These are phyloP conservation scores for Sceloporus tristichus DNA, from an alignment of 2,113 vertebrate genomes.

Conservation along the genomic window DNA sequence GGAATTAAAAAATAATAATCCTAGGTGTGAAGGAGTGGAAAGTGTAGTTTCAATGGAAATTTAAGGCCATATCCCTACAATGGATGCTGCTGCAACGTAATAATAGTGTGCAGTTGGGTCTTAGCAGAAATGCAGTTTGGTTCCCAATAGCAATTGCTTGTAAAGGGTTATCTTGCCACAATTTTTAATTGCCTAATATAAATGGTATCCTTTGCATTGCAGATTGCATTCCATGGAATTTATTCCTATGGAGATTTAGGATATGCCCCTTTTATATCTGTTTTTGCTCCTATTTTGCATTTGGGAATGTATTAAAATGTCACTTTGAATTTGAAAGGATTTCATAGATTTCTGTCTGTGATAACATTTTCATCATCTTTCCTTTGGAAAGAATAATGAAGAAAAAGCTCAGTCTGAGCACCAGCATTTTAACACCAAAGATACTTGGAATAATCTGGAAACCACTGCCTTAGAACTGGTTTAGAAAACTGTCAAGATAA, in stretches of 20 bases:
- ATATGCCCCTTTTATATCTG: not conserved
- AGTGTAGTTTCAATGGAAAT: not conserved
- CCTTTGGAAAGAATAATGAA: not conserved
- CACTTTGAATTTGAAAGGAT: not conserved
- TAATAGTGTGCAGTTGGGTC: not conserved
- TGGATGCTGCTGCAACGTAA: not conserved
- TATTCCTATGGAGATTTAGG: not conserved
- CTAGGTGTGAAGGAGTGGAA: not conserved
- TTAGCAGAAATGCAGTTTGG: not conserved
- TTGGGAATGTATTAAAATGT: not conserved
- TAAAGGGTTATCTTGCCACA: not conserved
- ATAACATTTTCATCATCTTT: not conserved
- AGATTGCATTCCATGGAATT: not conserved
- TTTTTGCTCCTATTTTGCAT: not conserved
- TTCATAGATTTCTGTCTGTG: not conserved
- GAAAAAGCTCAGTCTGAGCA: not conserved
- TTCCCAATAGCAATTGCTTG: not conserved
- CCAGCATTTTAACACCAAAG: constrained; percentile 22
- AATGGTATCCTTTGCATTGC: not conserved
- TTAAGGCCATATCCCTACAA: not conserved
- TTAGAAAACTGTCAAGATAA: not conserved
- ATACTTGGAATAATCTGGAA: constrained; percentile 4
- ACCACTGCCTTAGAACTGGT: not conserved
- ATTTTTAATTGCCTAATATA: not conserved
- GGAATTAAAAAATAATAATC: not conserved